Evolutionary conservation across 2,888 invertebrate species (phyloP), one percentile per base, ranked within the genome.

Genomic region (Xestia ashworthii): DNA sequence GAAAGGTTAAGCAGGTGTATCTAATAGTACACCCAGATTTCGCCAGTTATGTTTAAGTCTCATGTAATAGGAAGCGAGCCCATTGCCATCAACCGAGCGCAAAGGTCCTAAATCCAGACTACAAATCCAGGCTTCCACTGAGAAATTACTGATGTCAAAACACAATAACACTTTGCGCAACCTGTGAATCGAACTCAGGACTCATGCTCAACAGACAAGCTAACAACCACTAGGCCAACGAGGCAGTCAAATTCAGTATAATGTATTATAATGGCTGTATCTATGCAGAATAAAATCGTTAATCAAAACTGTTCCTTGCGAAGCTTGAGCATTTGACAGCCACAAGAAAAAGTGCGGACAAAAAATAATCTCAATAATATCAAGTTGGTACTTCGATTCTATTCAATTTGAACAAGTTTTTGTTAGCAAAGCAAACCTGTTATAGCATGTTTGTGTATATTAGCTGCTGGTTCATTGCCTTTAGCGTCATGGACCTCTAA

Each of bases 391-490:
- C 50, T 50, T 60, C 11, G 58, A n/a, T 70, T 73, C 22, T 48
- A 55, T 78, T 81, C 14, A 77, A 53, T 48, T 74, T 64, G 25
- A 68, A 64, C n/a, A 14, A 0, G 74, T 80, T 84, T 83, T 74
- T 84, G 22, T 50, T 38, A 14, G 44, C 14, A 53, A 55, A 16
- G 32, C 9, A 84, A 84, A 84, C 84, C 71, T 25, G 82, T 80
- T 80, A 14, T 67, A 50, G 12, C 11, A 16, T 62, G 19, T 58
- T 58, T 62, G 44, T 71, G 41, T 70, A 66, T 46, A 50, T 65
- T 71, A 58, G 50, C n/a, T 62, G 50, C n/a, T 62, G 53, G 72
- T 74, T 82, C 80, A 78, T 78, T 82, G 82, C 38, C 82, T 73
- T 48, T 16, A n/a, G 38, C 67, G 62, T 68, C 83, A 74, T 64